Base-by-base conservation (phyloP, 2,888 invertebrate species). In the Allolobophora icterica region DNA sequence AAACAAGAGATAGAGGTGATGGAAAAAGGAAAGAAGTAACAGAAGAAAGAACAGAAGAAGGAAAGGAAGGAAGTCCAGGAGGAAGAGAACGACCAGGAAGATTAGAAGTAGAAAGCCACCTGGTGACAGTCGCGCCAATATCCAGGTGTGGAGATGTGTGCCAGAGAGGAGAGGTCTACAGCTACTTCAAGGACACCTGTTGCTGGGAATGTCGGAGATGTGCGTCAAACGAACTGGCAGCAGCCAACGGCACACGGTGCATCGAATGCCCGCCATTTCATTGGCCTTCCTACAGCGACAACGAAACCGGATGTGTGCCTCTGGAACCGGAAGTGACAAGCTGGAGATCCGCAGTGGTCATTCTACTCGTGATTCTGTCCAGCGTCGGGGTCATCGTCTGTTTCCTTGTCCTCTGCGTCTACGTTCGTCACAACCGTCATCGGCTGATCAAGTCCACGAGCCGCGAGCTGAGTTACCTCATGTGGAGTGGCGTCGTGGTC, bases 401-500 rank as follows among this genome's bases (percentile, higher is more conserved):
- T 84, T 89, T 93, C 40, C 30, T 90, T 15, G 42, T 42, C 4
- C 58, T 90, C 42, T 33, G 33, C 52, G 17, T 91, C 15, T 91
- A 91, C 91, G 34, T 91, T 35, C 90, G 89, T 13, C 91, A 93
- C 92, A 92, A 93, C 90, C 71, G 93, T 33, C 94, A 94, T 89
- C 93, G 94, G 19, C 93, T 95, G 13, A 94, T 95, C 87, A 94
- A 94, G 89, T 94, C 94, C 11, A 94, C 94, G 8, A 94, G 94
- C 91, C 92, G 94, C 15, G 94, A 94, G 90, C 93, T 95, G 15
- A 94, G 93, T 90, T 93, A 93, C 83, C 92, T 95, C 84, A 94
- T 95, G 92, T 93, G 94, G 42, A 91, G 93, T 5, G 94, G 94
- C 8, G 93, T 94, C 30, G 91, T 93, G 19, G 89, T 93, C 34